phyloP scores from a whole-genome alignment of 2,113 vertebrate genomes.

The Lanius collurio region DNA sequence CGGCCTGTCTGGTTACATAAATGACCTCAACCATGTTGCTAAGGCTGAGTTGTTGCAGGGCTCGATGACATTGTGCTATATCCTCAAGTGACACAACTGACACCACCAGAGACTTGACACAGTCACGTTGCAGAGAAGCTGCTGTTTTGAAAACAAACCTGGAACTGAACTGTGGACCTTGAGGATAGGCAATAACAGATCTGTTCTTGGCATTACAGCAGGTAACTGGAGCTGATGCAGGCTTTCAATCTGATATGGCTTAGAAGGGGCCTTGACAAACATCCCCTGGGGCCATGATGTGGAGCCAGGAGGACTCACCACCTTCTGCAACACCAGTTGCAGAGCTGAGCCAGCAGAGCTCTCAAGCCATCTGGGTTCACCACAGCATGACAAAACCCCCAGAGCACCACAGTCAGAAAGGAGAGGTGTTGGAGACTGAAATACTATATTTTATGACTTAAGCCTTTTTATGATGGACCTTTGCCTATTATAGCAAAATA shows the following conservation, averaged over 20 bases:
- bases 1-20: background rate
- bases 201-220: background rate
- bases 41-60: background rate
- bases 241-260: background rate
- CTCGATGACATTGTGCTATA: background rate
- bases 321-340: background rate
- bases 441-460: background rate
- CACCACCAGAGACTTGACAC: rapidly evolving
- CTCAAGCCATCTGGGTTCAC: background rate
- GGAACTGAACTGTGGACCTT: background rate
- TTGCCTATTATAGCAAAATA: background rate
- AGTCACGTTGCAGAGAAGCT: rapidly evolving
- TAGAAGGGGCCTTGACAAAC: background rate
- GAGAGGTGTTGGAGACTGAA: background rate
- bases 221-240: background rate
- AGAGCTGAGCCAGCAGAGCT: background rate
- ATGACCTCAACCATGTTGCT: background rate
- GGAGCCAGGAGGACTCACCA: background rate
- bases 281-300: rapidly evolving
- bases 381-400: background rate
- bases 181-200: background rate
- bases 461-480: background rate
- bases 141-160: background rate
- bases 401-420: rapidly evolving
- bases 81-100: background rate